Base-by-base conservation (phyloP, 2,888 invertebrate genomes). In the Mesorhabditis spiculigera region DNA sequence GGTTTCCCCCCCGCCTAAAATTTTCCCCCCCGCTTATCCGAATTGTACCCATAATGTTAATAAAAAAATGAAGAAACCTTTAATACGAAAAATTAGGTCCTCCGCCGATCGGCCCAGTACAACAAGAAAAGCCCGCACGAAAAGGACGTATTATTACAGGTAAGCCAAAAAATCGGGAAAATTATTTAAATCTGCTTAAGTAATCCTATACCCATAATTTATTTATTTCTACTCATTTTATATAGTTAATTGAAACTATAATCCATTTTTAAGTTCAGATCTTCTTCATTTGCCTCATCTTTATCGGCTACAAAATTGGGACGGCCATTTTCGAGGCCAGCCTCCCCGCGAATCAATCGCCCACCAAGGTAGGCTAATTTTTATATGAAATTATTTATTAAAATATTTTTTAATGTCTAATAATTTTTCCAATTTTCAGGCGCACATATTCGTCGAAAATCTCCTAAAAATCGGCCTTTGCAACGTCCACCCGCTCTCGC, bases 321-420 rank as follows among this genome's bases (percentile, higher is more conserved):
- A 50, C n/a, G 8, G 58, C 58, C 58, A 50, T 50, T 50, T 50
- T 50, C n/a, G 58, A 50, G 58, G 8, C 58, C 8, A 50, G 10
- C n/a, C 58, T 50, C n/a, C 58, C 58, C 58, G 58, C n/a, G 58
- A 50, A 50, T 50, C 58, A 50, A 50, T 10, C 8, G 58, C 58
- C 58, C 8, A n/a, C 8, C 8, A 50, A 50, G n/a, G 58, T 50
- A n/a, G n/a, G 58, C 8, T 13, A 50, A 50, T 28, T 28, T 28
- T 28, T 1, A 28, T 28, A 3, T 28, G 1, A 1, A 28, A 28
- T 28, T 28, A 28, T 28, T 28, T 28, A 28, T 28, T 28, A 28
- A 28, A 28, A 3, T 28, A 28, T 28, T 28, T 28, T 28, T 28
- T 28, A 28, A 28, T 28, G 28, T 28, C 3, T 28, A 28, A 28